Conservation (phyloP, 2,888 invertebrate genomes). For the Boloria selene region DNA sequence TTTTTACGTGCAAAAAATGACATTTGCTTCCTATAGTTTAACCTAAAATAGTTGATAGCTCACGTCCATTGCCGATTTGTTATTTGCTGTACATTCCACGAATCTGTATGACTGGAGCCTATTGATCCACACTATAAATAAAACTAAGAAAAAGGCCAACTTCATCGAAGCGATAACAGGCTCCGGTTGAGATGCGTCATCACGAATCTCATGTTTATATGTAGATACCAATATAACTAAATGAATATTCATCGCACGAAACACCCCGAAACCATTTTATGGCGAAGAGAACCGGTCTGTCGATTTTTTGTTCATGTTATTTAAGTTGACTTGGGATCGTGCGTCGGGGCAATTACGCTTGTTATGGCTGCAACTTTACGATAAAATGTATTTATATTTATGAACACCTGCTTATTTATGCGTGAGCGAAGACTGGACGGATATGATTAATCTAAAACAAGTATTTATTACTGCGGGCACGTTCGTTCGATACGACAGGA, state of each 20-base stretch:
- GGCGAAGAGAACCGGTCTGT: constrained; percentile 62
- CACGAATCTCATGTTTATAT: constrained; percentile 53
- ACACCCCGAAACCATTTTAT: constrained; percentile 66
- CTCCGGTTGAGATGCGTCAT: constrained; percentile 63
- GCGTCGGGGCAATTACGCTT: constrained; percentile 61
- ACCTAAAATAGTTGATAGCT: constrained; percentile 25
- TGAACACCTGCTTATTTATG: constrained; percentile 62
- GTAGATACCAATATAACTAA: constrained; percentile 57
- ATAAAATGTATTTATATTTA: constrained; percentile 60
- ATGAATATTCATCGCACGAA: constrained; percentile 71
- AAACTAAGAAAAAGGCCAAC: constrained; percentile 49
- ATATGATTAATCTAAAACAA: constrained; percentile 64
- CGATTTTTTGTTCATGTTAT: constrained; percentile 67
- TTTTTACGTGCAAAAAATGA: too few relatives aligned
- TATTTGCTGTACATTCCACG: constrained; percentile 35
- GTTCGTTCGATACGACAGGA: constrained; percentile 48
- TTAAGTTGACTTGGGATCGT: constrained; percentile 58
- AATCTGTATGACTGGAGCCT: constrained; percentile 46
- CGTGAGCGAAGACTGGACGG: constrained; percentile 58
- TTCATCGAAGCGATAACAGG: constrained; percentile 55
- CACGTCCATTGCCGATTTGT: constrained; percentile 17
- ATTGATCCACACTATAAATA: constrained; percentile 59
- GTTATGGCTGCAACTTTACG: constrained; percentile 61
- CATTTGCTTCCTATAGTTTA: constrained; percentile 1
- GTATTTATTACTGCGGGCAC: constrained; percentile 59